Evolutionary conservation across 2,797 vertebrate species (phyloP), one percentile per base, ranked within the genome.

Genomic region (Macrochelys suwanniensis): DNA sequence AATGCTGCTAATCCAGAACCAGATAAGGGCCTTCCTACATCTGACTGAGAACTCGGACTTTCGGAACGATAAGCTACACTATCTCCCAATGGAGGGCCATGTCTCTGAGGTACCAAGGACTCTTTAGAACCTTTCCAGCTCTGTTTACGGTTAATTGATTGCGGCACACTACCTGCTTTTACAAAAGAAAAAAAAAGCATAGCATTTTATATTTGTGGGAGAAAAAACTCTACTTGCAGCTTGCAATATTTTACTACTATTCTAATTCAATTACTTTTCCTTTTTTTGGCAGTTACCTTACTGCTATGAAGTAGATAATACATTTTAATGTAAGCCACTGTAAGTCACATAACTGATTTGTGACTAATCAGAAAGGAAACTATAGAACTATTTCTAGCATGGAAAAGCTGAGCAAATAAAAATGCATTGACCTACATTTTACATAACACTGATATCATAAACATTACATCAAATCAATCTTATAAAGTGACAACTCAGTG

Each of bases 101-200:
- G 99, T 82, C 99, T 98, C 92, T 99, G 99, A 77, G 98, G 98
- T 88, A 98, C 99, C 97, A 99, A 92, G 88, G 99, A 99, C 97
- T 99, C 99, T 97, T 99, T 99, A 28, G 99, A 99, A 86, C 99
- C 99, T 97, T 99, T 99, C 99, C 99, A 99, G 98, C 99, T 99
- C 42, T 98, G 98, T 94, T 98, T 99, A 93, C 99, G 98, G 97
- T 99, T 98, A 95, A 99, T 97, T 1, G 99, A 97, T 91, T 99
- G 99, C 94, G 99, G 99, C n/a, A 99, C 98, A 56, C 98, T 98
- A 88, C 99, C 98, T 95, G 97, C 71, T 95, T 80, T 89, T 88
- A 96, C 15, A 85, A 83, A 93, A n/a, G 90, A 79, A 84, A 84
- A 56, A 87, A 87, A 83, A 33, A 71, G 53, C 81, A 17, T 11